Conservation (phyloP, 2,888 invertebrate genomes). For the Sphinx pinastri region DNA sequence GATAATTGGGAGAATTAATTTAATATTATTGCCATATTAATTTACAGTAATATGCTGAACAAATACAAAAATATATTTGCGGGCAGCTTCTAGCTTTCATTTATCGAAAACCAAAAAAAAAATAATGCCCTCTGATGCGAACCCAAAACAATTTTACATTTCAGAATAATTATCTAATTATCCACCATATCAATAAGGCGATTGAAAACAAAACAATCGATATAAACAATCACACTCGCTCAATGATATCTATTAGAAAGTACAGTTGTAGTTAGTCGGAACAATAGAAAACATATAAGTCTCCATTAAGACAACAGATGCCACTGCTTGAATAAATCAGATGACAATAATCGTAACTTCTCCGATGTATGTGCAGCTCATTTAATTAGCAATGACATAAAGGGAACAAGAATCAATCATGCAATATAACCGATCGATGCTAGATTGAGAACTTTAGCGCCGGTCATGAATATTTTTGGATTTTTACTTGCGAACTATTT, state of each 20-base stretch:
- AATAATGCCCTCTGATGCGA: no score
- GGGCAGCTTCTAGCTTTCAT: no score
- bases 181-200: no score
- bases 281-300: slow-evolving; percentile 25
- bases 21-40: no score
- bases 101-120: no score
- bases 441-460: slow-evolving; percentile 25
- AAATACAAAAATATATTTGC: no score
- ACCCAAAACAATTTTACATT: no score
- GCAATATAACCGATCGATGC: slow-evolving; percentile 35
- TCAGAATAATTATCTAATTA: no score
- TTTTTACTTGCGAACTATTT: background rate
- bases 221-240: slow-evolving; percentile 3
- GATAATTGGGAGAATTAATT: no score
- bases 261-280: slow-evolving; percentile 16
- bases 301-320: slow-evolving; percentile 20
- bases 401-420: slow-evolving; percentile 64
- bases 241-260: slow-evolving; percentile 20
- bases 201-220: background rate
- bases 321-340: slow-evolving; percentile 55
- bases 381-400: slow-evolving; percentile 68
- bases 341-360: slow-evolving; percentile 60
- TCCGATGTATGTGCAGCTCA: slow-evolving; percentile 62
- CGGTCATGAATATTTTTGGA: background rate
- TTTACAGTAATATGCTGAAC: no score